phyloP scores from a whole-genome alignment of 2,888 invertebrate genomes.

The Artemia sinica region DNA sequence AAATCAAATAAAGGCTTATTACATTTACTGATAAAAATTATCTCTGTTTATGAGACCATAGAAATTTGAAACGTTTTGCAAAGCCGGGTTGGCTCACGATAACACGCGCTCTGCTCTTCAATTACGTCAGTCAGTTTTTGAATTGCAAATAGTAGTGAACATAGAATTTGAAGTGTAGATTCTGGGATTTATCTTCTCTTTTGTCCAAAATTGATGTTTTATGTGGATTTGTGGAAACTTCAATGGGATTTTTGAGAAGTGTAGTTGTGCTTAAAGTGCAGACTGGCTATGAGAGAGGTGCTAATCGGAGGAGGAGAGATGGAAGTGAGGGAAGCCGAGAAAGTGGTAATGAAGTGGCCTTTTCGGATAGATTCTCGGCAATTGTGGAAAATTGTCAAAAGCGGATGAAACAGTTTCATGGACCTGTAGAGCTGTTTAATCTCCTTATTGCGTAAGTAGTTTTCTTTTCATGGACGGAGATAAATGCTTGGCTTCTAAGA shows the following conservation, averaged over 20 bases:
- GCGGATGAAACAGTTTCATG: slow-evolving; percentile 12
- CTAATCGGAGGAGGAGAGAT: slow-evolving; percentile 3
- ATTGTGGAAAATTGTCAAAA: slow-evolving; percentile 9
- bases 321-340: slow-evolving; percentile 7
- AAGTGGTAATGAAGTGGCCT: slow-evolving; percentile 14
- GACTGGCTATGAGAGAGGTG: not conserved
- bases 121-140: no score
- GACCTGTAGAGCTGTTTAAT: slow-evolving; percentile 3
- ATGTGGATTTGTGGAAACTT: not conserved
- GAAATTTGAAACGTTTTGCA: no score
- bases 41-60: no score
- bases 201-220: no score
- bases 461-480: not conserved
- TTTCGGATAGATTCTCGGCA: slow-evolving; percentile 6
- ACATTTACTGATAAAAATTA: no score
- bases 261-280: slow-evolving; percentile 9
- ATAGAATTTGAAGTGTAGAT: no score
- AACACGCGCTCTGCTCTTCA: no score
- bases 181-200: no score
- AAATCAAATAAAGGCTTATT: no score
- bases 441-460: not conserved
- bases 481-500: no score
- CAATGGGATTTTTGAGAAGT: slow-evolving; percentile 11
- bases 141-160: no score
- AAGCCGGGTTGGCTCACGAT: no score